Base-by-base conservation (phyloP, 2,113 vertebrate species). In the Xerus inauris region DNA sequence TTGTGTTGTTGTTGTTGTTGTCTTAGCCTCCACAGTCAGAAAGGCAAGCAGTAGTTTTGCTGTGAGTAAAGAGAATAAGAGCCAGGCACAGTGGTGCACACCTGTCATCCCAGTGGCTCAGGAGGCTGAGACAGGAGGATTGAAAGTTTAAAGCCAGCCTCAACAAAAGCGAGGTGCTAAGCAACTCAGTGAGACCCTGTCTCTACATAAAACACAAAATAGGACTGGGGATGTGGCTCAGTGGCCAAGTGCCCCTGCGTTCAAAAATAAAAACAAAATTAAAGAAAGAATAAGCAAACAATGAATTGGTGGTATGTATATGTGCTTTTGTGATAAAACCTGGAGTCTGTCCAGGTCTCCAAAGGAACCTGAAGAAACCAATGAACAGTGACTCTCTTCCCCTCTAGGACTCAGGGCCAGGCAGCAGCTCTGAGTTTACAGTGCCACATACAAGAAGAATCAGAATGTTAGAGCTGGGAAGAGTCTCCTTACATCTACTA, bases 231-330 rank as follows among this genome's bases (percentile, higher is more conserved):
- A 49, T 49, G 13, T 49, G 49, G 49, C 49, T 49, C 49, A 49
- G 49, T 49, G 49, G 49, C 14, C 14, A 13, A 49, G 49, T 49
- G 49, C 49, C 49, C 49, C 49, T 49, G 49, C 12, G 49, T 49
- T 49, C 49, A 49, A 49, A 13, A 49, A 49, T 49, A 49, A 49
- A 14, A 49, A 49, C 14, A 3, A 14, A 49, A n/a, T n/a, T n/a
- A 49, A 49, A 94, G 76, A 49, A 26, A 14, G 22, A 13, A 45
- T 71, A 45, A 77, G 35, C 67, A 87, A 90, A 82, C 51, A 92
- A 5, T 57, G 54, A 62, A 19, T 17, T 32, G 13, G 47, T 77
- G 17, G 42, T 7, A 28, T 11, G 11, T 49, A 3, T 35, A 38
- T 45, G 54, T 94, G 57, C 13, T 73, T 89, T 40, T 76, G 0